Evolutionary conservation across 2,113 vertebrate species (phyloP).

Genomic region (Climacteris rufus): DNA sequence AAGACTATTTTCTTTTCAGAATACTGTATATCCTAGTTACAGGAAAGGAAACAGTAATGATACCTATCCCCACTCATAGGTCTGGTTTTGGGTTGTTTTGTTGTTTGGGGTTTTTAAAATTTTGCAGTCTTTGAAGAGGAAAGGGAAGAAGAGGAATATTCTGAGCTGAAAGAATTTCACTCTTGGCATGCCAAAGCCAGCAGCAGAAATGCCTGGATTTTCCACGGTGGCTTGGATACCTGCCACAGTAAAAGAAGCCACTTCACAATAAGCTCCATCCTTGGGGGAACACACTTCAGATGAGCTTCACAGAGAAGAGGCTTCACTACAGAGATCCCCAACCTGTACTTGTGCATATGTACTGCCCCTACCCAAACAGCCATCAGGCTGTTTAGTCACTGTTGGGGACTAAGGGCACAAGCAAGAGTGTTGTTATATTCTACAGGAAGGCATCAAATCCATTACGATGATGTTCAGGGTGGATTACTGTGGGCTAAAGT

Average conservation of each 20-base stretch:
- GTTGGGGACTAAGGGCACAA: not conserved
- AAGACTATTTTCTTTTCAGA: not conserved
- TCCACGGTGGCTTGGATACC: not conserved
- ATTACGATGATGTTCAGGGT: not conserved
- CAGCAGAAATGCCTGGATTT: not conserved
- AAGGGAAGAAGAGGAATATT: not conserved
- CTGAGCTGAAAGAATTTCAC: not conserved
- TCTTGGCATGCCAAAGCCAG: not conserved
- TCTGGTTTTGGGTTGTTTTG: not conserved
- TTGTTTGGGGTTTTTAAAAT: not conserved
- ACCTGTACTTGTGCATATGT: accelerated
- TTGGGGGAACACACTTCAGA: not conserved
- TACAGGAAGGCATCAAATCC: not conserved
- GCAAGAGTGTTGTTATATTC: not conserved
- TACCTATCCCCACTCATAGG: not conserved
- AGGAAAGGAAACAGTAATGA: not conserved
- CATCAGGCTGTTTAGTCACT: not conserved
- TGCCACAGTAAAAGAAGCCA: not conserved
- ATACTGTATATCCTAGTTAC: not conserved
- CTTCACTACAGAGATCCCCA: not conserved
- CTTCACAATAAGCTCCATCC: not conserved
- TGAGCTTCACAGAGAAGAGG: not conserved
- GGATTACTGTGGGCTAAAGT: not conserved
- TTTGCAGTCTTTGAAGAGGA: not conserved
- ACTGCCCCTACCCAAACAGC: not conserved